Percentiles rank a stretch among this genome's conserved stretches.
phyloP scores from a whole-genome alignment of 2,888 invertebrate species.

The Nomada hirtipes region DNA sequence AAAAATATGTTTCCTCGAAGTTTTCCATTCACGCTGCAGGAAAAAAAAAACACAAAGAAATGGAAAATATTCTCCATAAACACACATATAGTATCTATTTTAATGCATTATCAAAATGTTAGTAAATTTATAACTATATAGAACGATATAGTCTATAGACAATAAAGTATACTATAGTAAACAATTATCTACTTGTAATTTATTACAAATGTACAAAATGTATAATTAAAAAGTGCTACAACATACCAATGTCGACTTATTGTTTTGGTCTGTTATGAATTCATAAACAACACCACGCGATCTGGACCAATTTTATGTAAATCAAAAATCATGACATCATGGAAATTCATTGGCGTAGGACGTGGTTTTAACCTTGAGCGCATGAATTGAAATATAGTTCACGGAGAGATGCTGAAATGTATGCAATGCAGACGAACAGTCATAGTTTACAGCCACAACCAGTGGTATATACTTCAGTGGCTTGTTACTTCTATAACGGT shows the following conservation, averaged over 20 bases:
- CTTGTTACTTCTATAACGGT: conserved; percentile 64
- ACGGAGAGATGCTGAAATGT: conserved; percentile 13
- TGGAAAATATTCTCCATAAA: too few species aligned
- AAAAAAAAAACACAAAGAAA: too few species aligned
- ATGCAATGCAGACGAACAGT: conserved; percentile 12
- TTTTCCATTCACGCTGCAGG: too few species aligned
- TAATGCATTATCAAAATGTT: neutral
- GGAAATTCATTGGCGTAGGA: neutral
- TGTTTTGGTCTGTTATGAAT: neutral
- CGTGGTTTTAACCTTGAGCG: neutral
- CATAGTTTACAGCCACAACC: conserved; percentile 4
- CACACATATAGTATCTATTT: neutral
- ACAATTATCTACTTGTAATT: neutral
- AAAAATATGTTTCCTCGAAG: too few species aligned
- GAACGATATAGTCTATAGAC: too few species aligned
- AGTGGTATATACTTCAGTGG: conserved; percentile 10
- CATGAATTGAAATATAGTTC: neutral
- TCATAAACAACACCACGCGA: neutral
- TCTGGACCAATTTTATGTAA: neutral
- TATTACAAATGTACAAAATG: neutral
- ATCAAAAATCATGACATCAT: conserved; percentile 1
- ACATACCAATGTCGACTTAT: neutral
- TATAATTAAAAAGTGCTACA: neutral
- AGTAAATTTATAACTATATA: too few species aligned
- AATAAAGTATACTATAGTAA: neutral